These are phyloP conservation scores for Anthopleura sola DNA, from an alignment of 64 coral and sea anemone species.

Conservation along the genomic window DNA sequence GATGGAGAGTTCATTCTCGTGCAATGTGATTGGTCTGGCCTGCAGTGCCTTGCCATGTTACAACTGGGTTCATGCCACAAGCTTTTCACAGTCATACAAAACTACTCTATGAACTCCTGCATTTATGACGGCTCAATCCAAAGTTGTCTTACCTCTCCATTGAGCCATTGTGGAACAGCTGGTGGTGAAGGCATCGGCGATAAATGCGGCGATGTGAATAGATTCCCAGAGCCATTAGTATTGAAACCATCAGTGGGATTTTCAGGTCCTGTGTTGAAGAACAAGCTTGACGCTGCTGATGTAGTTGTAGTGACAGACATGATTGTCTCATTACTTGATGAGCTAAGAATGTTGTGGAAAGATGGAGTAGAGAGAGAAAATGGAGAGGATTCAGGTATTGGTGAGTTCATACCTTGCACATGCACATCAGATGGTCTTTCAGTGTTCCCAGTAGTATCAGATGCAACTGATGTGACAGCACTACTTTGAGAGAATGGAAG, in stretches of 20 bases:
- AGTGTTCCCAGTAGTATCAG: constrained; percentile 1
- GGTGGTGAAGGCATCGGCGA: constrained; percentile 7
- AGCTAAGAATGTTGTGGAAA: constrained; percentile 42
- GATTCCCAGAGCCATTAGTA: neutral
- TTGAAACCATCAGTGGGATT: constrained; percentile 1
- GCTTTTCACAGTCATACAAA: too few species aligned
- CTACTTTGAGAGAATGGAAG: neutral
- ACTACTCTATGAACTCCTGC: too few species aligned
- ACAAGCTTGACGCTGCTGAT: constrained; percentile 5
- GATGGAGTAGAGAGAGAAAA: constrained; percentile 25
- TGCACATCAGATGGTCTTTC: constrained; percentile 14
- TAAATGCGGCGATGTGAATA: constrained; percentile 1
- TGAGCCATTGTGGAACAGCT: constrained; percentile 49
- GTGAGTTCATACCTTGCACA: constrained; percentile 36
- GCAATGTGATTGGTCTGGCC: too few species aligned
- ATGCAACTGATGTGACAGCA: neutral
- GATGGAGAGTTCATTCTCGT: too few species aligned
- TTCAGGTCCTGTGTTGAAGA: neutral
- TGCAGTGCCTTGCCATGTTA: too few species aligned
- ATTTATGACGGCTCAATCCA: too few species aligned
- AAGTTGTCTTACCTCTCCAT: constrained; percentile 60
- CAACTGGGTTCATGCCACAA: too few species aligned
- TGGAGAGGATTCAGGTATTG: constrained; percentile 8
- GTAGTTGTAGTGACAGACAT: neutral
- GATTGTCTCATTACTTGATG: constrained; percentile 1